Conservation (phyloP, 2,113 vertebrate genomes). For the Dromaius novaehollandiae region DNA sequence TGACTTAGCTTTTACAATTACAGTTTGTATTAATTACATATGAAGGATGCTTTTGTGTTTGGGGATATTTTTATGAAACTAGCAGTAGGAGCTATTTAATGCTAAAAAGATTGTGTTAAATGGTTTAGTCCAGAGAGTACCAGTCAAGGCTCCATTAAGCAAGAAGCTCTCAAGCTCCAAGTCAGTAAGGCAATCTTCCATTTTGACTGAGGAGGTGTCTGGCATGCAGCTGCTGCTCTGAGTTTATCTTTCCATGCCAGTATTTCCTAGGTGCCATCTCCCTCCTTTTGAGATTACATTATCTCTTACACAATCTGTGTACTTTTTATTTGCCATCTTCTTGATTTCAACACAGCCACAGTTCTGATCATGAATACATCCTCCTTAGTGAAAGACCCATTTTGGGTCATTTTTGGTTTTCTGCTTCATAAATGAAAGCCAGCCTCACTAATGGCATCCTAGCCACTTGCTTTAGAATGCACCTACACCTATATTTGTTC, state of each 20-base stretch:
- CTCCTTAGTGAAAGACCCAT: neutral
- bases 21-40: neutral
- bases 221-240: neutral
- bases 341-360: neutral
- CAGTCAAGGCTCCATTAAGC: slow-evolving; percentile 1
- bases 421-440: slow-evolving; percentile 25
- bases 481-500: slow-evolving; percentile 32
- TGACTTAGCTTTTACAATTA: neutral
- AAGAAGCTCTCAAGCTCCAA: slow-evolving; percentile 13
- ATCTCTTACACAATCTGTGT: neutral
- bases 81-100: slow-evolving; percentile 7
- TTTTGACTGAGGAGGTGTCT: slow-evolving; percentile 32
- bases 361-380: neutral
- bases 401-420: slow-evolving; percentile 25
- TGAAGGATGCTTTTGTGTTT: neutral
- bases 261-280: neutral
- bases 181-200: slow-evolving; percentile 14
- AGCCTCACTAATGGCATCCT: neutral
- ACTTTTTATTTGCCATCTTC: slow-evolving; percentile 30
- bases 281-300: slow-evolving; percentile 26
- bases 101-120: slow-evolving; percentile 31
- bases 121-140: neutral
- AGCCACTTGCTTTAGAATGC: slow-evolving; percentile 25
- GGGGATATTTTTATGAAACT: neutral
- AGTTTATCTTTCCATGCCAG: slow-evolving; percentile 27